phyloP scores from a whole-genome alignment of 2,113 vertebrate genomes.

The Lepus europaeus region DNA sequence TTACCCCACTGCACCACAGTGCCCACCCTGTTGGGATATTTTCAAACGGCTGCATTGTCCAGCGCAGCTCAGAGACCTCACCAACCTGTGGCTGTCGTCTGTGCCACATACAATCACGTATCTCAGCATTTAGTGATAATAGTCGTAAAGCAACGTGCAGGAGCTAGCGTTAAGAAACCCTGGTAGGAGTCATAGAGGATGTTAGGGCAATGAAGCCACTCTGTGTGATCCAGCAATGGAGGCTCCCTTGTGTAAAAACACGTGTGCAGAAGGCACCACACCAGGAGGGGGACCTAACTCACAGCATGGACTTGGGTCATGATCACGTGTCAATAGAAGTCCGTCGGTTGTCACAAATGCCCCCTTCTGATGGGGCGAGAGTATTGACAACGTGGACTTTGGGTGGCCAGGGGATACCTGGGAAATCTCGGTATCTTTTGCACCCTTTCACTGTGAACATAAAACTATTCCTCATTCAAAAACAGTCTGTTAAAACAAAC shows the following conservation, averaged over 20 bases:
- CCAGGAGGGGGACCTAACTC: background rate
- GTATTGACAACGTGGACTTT: background rate
- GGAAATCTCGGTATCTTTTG: background rate
- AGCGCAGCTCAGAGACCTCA: background rate
- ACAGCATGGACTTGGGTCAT: background rate
- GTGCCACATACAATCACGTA: background rate
- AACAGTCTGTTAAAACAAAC: background rate
- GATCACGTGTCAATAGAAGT: background rate
- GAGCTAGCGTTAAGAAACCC: background rate
- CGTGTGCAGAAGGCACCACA: background rate
- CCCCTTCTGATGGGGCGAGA: background rate
- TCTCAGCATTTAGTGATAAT: constrained; percentile 39
- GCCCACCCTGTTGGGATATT: background rate
- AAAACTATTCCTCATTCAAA: background rate
- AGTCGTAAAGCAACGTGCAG: constrained; percentile 64
- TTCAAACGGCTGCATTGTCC: too few species aligned
- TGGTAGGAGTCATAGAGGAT: background rate
- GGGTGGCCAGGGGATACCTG: background rate
- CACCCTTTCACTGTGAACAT: background rate
- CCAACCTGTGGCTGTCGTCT: background rate
- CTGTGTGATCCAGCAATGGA: background rate
- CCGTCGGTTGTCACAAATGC: background rate
- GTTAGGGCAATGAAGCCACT: background rate
- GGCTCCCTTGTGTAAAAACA: background rate
- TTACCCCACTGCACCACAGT: too few species aligned